Conservation (phyloP, 2,113 vertebrate species). For the Eclectus roratus region DNA sequence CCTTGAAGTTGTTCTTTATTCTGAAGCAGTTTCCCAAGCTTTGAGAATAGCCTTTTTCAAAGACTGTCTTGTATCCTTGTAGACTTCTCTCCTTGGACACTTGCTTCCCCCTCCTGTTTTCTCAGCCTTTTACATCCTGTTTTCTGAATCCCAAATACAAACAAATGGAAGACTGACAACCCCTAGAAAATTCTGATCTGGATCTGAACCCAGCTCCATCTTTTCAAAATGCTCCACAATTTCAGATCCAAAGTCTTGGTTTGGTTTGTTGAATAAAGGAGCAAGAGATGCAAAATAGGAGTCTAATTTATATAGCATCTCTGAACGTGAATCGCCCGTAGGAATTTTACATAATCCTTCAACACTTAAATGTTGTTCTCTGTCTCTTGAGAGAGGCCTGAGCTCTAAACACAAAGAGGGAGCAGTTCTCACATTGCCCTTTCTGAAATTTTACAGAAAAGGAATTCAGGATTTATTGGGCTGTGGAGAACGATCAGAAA, state of each 20-base stretch:
- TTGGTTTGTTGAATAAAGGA: background rate
- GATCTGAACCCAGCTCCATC: slow-evolving; percentile 6
- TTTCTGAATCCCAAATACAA: background rate
- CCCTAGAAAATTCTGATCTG: slow-evolving; percentile 11
- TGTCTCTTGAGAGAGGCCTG: background rate
- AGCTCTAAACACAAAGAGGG: background rate
- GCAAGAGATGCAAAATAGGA: background rate
- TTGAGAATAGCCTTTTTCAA: background rate
- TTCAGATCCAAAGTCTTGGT: background rate
- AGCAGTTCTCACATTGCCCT: background rate
- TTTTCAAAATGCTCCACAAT: background rate
- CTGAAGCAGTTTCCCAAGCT: background rate
- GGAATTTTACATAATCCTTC: background rate
- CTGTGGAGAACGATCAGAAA: background rate
- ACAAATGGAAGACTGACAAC: slow-evolving; percentile 35
- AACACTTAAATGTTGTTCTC: background rate
- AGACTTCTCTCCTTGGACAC: background rate
- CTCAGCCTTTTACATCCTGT: background rate
- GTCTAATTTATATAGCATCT: background rate
- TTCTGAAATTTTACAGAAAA: background rate
- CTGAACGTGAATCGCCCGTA: background rate
- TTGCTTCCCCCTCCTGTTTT: background rate
- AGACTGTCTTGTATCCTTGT: background rate
- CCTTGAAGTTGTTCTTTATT: background rate
- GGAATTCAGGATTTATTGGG: background rate